Evolutionary conservation across 2,888 invertebrate species (phyloP).

Genomic region (Pristionchus exspectatus): DNA sequence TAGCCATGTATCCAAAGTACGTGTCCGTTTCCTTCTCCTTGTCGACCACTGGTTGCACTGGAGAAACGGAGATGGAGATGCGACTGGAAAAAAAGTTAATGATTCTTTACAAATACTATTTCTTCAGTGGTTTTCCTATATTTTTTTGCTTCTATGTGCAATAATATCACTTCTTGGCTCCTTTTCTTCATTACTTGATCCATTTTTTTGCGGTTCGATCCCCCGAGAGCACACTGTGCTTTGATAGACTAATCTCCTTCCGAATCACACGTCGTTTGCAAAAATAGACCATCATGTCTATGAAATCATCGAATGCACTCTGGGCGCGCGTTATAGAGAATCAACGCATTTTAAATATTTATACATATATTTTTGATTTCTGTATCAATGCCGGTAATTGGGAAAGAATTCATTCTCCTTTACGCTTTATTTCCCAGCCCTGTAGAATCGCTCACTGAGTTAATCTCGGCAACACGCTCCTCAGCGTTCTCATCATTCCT

Average conservation of each 20-base stretch:
- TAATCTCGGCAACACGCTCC: background rate
- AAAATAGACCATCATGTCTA: background rate
- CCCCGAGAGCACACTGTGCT: too few relatives aligned
- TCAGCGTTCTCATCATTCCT: conserved; percentile 14
- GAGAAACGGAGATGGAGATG: background rate
- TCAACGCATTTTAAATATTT: too few relatives aligned
- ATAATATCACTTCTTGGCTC: too few relatives aligned
- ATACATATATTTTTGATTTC: too few relatives aligned
- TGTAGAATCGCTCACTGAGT: background rate
- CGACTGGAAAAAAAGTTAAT: background rate
- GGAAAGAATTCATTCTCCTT: too few relatives aligned
- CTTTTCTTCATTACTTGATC: too few relatives aligned
- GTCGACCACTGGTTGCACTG: background rate
- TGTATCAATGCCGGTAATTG: too few relatives aligned
- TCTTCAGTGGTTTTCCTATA: background rate
- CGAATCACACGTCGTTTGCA: background rate
- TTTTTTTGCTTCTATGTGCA: background rate
- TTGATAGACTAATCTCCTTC: background rate
- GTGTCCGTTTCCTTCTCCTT: conserved; percentile 2
- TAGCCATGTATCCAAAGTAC: conserved; percentile 18
- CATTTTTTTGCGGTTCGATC: too few relatives aligned
- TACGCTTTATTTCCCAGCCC: too few relatives aligned
- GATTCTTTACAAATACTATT: too few relatives aligned
- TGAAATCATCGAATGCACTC: too few relatives aligned
- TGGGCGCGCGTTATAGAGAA: too few relatives aligned